Conservation (phyloP, 2,113 vertebrate species). For the Catharus minimus region DNA sequence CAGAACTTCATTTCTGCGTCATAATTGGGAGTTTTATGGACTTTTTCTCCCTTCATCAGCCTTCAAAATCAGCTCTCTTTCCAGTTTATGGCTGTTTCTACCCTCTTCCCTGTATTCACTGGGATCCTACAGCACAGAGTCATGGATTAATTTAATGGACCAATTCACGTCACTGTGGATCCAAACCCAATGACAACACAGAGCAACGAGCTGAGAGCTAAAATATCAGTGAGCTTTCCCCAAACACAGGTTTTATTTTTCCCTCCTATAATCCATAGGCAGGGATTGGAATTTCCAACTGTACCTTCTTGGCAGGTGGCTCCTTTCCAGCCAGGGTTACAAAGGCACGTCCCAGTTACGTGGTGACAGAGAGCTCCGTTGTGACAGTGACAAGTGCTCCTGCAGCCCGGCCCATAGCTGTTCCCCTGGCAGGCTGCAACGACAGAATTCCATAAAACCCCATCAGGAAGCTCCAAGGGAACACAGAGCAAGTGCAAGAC, state of each 20-base stretch:
- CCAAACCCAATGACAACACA: not conserved
- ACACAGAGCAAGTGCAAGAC: not conserved
- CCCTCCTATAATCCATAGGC: not conserved
- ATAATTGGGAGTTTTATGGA: conserved; percentile 15
- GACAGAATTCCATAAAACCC: not conserved
- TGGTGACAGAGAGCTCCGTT: conserved; percentile 66
- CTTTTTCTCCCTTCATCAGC: not conserved
- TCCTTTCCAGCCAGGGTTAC: conserved; percentile 9
- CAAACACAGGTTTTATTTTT: not conserved
- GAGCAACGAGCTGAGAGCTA: not conserved
- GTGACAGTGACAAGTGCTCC: conserved; percentile 63
- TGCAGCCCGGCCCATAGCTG: conserved; percentile 57
- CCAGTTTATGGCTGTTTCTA: not conserved
- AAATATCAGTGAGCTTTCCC: not conserved
- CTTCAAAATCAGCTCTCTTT: not conserved
- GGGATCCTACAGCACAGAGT: not conserved
- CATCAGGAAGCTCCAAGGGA: not conserved
- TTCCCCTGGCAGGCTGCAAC: conserved; percentile 57
- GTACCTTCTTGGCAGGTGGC: conserved; percentile 66
- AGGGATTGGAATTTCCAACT: not conserved
- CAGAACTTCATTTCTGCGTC: not conserved
- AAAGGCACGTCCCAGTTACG: conserved; percentile 1
- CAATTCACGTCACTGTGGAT: accelerated
- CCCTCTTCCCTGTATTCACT: not conserved
- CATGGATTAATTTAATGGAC: not conserved